These are phyloP conservation scores for Oenanthe melanoleuca DNA, from an alignment of 2,113 vertebrate species.

Conservation along the genomic window DNA sequence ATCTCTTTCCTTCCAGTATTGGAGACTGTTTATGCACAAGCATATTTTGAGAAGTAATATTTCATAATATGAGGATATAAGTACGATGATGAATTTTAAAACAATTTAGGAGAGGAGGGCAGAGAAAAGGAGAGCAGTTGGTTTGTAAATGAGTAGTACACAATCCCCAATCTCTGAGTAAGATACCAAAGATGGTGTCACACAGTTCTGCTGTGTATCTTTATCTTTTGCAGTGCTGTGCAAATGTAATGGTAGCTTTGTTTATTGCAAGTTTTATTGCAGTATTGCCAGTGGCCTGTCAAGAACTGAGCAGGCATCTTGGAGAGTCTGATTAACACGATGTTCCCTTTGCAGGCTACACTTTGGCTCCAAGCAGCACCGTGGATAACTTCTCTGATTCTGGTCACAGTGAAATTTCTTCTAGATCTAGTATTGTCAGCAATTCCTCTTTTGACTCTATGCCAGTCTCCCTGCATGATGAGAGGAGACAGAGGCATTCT, in stretches of 20 bases:
- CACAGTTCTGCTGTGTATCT: not conserved
- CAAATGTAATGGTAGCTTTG: not conserved
- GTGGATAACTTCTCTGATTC: constrained; percentile 95
- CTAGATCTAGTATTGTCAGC: constrained; percentile 95
- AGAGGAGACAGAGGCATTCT: constrained; percentile 88
- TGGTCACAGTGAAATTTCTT: constrained; percentile 96
- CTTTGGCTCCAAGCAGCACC: constrained; percentile 81
- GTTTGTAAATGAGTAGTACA: not conserved
- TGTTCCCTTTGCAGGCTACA: constrained; percentile 80
- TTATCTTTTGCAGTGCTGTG: not conserved
- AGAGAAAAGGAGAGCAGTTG: not conserved
- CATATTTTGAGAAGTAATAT: not conserved
- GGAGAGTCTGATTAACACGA: not conserved
- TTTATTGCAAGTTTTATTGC: not conserved
- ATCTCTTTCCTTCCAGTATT: not conserved
- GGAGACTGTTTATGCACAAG: not conserved
- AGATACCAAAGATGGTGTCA: not conserved
- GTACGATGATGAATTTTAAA: not conserved
- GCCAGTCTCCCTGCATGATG: constrained; percentile 82
- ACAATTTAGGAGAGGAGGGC: not conserved
- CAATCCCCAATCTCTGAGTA: not conserved
- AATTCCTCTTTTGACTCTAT: constrained; percentile 95
- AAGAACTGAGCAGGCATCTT: not conserved
- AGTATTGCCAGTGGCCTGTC: not conserved
- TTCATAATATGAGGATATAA: not conserved